Evolutionary conservation across 2,797 vertebrate genomes (phyloP), one percentile per base, ranked within the genome.

Genomic region (Esox masquinongy): DNA sequence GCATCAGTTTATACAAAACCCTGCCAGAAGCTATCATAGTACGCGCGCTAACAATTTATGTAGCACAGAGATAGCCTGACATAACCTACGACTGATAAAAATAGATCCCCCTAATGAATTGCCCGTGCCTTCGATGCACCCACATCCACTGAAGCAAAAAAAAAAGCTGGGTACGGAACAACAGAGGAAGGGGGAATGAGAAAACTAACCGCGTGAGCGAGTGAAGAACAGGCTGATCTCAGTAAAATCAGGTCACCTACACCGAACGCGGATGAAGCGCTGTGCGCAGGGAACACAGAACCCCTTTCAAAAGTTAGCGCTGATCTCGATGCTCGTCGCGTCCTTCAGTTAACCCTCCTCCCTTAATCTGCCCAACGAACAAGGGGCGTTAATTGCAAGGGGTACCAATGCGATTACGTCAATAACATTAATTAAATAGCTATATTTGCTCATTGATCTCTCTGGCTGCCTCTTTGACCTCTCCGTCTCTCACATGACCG

Each of bases 71-170:
- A 86, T 29, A 61, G 61, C 64, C 75, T 78, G 61, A 76, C 31
- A 47, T 77, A 82, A 81, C 82, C 79, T 83, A 78, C 67, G 4
- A 77, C 77, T 63, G 74, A 80, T 82, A 74, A 77, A 90, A 90
- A 90, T 90, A 91, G 86, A 79, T 43, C 78, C 80, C 76, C 77
- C 73, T 29, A 74, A 76, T 81, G 83, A 78, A 80, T 76, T 80
- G 77, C 70, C 75, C 85, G 69, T 72, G 64, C 78, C 76, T 59
- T 74, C 49, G 70, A 63, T 15, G 49, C 36, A 70, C 49, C 80
- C 53, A 31, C 36, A 47, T 3, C 74, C 77, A 64, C 75, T 49
- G 51, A 73, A 71, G 74, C 22, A 26, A 39, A 73, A 72, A 39
- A 39, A 3, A 39, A 39, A 39, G 36, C 36, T 2, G 36, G 4